Conservation (phyloP, 2,113 vertebrate species). For the Sapayoa aenigma region DNA sequence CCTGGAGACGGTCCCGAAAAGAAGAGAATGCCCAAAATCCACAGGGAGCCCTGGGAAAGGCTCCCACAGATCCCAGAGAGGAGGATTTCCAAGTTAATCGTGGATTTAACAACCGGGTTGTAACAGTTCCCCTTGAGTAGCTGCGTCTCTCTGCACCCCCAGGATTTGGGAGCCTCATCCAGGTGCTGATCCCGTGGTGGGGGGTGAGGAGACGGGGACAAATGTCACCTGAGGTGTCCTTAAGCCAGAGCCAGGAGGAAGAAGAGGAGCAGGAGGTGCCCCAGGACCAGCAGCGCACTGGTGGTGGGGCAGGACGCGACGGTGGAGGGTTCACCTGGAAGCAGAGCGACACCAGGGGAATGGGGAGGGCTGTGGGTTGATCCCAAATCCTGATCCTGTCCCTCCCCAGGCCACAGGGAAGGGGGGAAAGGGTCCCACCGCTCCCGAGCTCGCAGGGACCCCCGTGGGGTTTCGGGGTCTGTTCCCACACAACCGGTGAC, state of each 20-base stretch:
- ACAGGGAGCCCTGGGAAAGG: accelerated
- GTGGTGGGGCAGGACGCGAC: background rate
- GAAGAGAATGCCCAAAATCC: background rate
- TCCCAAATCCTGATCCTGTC: accelerated
- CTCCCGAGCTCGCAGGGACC: no score
- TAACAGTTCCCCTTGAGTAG: background rate
- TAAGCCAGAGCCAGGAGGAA: background rate
- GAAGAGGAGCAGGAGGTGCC: background rate
- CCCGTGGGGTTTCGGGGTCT: background rate
- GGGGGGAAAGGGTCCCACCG: background rate
- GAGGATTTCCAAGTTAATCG: background rate
- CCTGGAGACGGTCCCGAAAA: background rate
- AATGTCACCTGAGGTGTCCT: accelerated
- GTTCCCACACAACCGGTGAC: background rate
- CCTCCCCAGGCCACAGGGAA: background rate
- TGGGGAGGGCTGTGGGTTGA: background rate
- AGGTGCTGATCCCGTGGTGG: accelerated
- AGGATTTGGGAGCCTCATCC: accelerated
- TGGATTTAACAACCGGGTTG: no score
- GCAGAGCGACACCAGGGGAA: accelerated
- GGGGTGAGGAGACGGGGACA: background rate
- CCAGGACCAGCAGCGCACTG: background rate
- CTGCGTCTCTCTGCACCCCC: accelerated
- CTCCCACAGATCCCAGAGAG: background rate
- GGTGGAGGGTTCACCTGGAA: background rate